Evolutionary conservation across 2,888 invertebrate genomes (phyloP).

Genomic region (Anarsia innoxiella): DNA sequence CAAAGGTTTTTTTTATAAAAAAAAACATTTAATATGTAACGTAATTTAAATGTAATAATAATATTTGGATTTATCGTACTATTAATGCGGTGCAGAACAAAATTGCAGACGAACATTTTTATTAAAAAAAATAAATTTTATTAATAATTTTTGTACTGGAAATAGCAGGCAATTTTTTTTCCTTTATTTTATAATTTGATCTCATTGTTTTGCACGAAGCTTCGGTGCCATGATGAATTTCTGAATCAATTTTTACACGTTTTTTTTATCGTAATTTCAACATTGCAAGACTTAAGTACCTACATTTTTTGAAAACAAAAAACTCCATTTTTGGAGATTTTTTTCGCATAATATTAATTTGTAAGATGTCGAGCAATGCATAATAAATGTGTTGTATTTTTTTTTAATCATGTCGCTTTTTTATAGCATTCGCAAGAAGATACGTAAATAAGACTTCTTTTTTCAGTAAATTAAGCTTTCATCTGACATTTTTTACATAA

Average conservation of each 20-base stretch:
- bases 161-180: conserved; percentile 65
- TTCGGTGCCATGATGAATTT: conserved; percentile 58
- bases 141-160: conserved; percentile 35
- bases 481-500: conserved; percentile 6
- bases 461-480: conserved; percentile 17
- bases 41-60: conserved; percentile 35
- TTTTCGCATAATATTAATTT: conserved; percentile 50
- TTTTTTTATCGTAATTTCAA: too few species aligned
- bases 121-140: conserved; percentile 28
- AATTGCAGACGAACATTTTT: conserved; percentile 33
- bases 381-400: conserved; percentile 46
- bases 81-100: conserved; percentile 51
- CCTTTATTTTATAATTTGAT: conserved; percentile 47
- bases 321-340: conserved; percentile 32
- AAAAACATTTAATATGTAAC: conserved; percentile 15
- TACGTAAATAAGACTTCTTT: conserved; percentile 24
- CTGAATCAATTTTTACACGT: too few species aligned
- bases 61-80: conserved; percentile 38
- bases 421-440: too few species aligned
- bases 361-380: conserved; percentile 35
- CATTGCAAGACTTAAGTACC: too few species aligned
- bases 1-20: conserved; percentile 19
- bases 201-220: conserved; percentile 59
- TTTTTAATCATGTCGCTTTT: too few species aligned
- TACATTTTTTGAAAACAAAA: too few species aligned